Evolutionary conservation across 2,113 vertebrate species (phyloP).

Genomic region (Suncus etruscus): DNA sequence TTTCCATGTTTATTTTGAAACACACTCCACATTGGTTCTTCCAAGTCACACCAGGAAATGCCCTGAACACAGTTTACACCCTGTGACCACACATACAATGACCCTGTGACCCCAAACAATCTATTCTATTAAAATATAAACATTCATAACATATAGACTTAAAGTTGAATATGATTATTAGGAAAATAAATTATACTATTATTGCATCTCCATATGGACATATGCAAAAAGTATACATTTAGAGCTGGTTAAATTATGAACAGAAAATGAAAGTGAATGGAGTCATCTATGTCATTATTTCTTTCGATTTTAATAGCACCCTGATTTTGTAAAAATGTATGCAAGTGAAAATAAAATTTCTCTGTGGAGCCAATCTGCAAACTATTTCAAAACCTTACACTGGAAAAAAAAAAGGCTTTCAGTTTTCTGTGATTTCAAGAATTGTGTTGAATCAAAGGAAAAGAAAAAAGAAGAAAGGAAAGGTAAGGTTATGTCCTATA

Average conservation of each 20-base stretch:
- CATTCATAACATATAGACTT: neutral
- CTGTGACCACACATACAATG: no score
- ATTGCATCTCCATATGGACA: neutral
- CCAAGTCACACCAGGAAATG: no score
- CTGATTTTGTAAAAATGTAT: neutral
- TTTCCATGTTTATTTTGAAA: no score
- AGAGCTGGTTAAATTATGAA: neutral
- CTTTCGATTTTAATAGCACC: neutral
- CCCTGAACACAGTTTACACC: no score
- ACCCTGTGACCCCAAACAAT: no score
- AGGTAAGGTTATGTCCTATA: neutral
- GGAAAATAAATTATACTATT: no score
- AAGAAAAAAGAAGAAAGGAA: neutral
- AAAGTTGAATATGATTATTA: no score
- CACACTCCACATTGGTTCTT: no score
- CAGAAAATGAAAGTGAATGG: neutral
- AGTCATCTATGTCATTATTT: neutral
- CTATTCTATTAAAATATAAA: neutral
- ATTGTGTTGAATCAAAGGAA: conserved; percentile 1
- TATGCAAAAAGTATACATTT: neutral
- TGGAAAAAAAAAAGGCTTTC: neutral
- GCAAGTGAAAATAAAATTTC: neutral
- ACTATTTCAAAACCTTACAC: neutral
- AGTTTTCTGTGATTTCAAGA: neutral
- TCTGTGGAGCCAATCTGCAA: conserved; percentile 5